Base-by-base conservation (phyloP, 2,797 vertebrate genomes). In the Propithecus deckenii region DNA sequence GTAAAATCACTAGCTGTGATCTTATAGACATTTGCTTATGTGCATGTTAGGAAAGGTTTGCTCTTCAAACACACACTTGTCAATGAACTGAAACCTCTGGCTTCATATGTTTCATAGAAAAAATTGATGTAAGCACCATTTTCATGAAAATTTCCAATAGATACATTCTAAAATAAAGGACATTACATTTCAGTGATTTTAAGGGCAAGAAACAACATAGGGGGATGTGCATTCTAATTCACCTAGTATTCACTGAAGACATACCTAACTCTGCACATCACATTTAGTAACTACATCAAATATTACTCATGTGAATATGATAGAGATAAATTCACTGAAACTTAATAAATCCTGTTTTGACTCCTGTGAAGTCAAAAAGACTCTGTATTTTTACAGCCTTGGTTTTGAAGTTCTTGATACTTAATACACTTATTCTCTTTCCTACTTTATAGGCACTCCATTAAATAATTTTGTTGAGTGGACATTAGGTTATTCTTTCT, bases 81-180 rank as follows among this genome's bases (percentile, higher is more conserved):
- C 35, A 88, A 76, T 88, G 23, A 89, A 91, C 2, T 65, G 17
- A 96, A 93, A 91, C 28, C 7, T 25, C 41, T 11, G 46, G 2
- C 17, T 93, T 59, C 52, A 28, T 75, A 48, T 46, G 80, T 89
- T 86, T 90, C 63, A 72, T 32, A n/a, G 50, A 30, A 86, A 97
- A 97, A 93, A 75, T 17, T 83, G 35, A 92, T 32, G 76, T 91
- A 79, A 79, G 17, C 4, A 87, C 20, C 7, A 67, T 92, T 93
- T 96, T 96, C 25, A 86, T 48, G n/a, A 95, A 95, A 89, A 94
- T 67, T 52, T 86, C 55, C 13, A 96, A 50, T 3, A 90, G 17
- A 20, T 41, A 43, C 80, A 4, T 46, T 94, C 7, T 81, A 84
- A 30, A 92, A 92, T 52, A 76, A 67, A 93, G 28, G 48, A 30